Evolutionary conservation across 2,888 invertebrate species (phyloP).

Genomic region (Trimorus sp.): DNA sequence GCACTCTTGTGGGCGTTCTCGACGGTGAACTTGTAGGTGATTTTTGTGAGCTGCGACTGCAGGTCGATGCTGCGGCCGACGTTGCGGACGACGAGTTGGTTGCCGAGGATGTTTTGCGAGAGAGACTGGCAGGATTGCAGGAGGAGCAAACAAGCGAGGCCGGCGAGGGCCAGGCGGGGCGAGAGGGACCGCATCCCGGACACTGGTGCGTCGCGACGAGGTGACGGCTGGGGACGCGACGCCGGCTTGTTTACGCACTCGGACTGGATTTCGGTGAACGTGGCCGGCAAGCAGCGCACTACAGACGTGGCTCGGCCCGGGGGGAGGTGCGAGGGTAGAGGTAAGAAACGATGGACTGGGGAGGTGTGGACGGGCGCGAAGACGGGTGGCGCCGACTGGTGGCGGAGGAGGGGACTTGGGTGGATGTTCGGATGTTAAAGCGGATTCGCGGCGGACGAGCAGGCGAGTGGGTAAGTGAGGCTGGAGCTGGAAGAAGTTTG

Average conservation of each 20-base stretch:
- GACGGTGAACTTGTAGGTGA: constrained; percentile 89
- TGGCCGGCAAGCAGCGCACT: constrained; percentile 49
- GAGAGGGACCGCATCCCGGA: constrained; percentile 17
- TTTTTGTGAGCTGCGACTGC: constrained; percentile 93
- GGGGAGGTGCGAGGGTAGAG: constrained; percentile 8
- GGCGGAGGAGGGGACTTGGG: neutral
- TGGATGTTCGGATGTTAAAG: too few relatives aligned
- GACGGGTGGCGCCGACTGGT: constrained; percentile 5
- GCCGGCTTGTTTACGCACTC: constrained; percentile 27
- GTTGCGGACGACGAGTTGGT: constrained; percentile 87
- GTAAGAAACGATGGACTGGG: neutral
- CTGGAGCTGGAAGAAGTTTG: too few relatives aligned
- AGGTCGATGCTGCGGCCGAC: constrained; percentile 94
- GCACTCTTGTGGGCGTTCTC: constrained; percentile 91
- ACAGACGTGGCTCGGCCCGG: constrained; percentile 50
- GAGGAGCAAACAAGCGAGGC: neutral
- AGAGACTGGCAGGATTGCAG: neutral
- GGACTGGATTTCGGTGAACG: constrained; percentile 33
- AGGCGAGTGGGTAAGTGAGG: too few relatives aligned
- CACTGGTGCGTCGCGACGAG: neutral
- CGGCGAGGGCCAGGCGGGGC: constrained; percentile 12
- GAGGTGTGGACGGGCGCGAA: neutral
- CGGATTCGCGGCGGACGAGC: too few relatives aligned
- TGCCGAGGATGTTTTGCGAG: constrained; percentile 61
- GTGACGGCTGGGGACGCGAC: neutral